Percentiles rank a stretch among this genome's conserved stretches.
These are phyloP conservation scores for Lepus oiostolus DNA, from an alignment of 2,797 vertebrate species.

Conservation along the genomic window DNA sequence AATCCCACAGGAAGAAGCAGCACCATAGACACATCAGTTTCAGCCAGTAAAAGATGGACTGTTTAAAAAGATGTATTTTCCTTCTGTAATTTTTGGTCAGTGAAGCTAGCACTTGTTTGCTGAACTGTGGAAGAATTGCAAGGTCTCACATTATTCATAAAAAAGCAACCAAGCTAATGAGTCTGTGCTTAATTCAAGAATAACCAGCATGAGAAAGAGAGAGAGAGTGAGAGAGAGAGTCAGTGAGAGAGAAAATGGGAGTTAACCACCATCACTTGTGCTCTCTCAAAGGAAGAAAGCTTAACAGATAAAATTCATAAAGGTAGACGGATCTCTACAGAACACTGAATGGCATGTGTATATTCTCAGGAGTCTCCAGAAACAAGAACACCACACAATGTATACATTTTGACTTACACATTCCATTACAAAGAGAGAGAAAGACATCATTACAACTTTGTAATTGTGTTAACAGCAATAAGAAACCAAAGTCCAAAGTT, in stretches of 20 bases:
- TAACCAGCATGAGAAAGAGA: constrained; percentile 83
- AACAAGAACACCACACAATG: constrained; percentile 88
- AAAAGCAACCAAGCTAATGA: constrained; percentile 88
- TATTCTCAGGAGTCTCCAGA: constrained; percentile 87
- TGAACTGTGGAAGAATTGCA: constrained; percentile 88
- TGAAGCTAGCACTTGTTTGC: constrained; percentile 89
- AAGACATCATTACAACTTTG: constrained; percentile 88
- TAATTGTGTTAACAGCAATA: constrained; percentile 89
- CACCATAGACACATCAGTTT: constrained; percentile 88
- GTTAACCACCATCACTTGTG: constrained; percentile 80
- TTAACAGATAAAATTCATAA: constrained; percentile 86
- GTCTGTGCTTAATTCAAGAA: constrained; percentile 90
- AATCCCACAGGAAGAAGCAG: constrained; percentile 86
- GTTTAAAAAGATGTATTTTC: constrained; percentile 68
- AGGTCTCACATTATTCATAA: constrained; percentile 84
- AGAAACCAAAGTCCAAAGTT: constrained; percentile 88
- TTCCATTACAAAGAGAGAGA: constrained; percentile 84
- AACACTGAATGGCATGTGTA: constrained; percentile 88
- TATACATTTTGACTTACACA: constrained; percentile 88
- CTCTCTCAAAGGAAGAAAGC: constrained; percentile 82
- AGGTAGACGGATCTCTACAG: constrained; percentile 87
- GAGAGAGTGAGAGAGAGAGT: too few species aligned
- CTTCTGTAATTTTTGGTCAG: constrained; percentile 87
- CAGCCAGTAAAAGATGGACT: constrained; percentile 73
- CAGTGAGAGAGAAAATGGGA: neutral